These are phyloP conservation scores for Blennius ocellaris DNA, from an alignment of 2,113 vertebrate species.

Conservation along the genomic window DNA sequence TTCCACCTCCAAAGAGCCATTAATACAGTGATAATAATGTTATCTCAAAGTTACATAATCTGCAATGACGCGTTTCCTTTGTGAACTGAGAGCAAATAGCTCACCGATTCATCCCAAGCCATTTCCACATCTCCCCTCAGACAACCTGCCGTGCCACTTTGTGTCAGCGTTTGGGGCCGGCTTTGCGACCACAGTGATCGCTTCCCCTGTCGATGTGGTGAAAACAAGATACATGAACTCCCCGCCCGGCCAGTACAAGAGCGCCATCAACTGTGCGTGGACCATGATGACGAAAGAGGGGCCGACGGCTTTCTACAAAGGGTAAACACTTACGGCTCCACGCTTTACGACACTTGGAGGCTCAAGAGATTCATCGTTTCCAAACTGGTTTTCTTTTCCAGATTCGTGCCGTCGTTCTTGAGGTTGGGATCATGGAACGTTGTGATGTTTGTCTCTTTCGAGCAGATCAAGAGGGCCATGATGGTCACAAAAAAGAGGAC, in stretches of 20 bases:
- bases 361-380: no score
- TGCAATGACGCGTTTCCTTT: slow-evolving; percentile 14
- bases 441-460: slow-evolving; percentile 87
- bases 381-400: slow-evolving; percentile 26
- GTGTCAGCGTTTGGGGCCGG: slow-evolving; percentile 87
- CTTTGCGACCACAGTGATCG: slow-evolving; percentile 87
- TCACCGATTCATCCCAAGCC: not conserved
- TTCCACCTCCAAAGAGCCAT: slow-evolving; percentile 16
- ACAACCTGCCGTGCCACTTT: slow-evolving; percentile 89
- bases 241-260: slow-evolving; percentile 85
- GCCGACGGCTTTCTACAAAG: slow-evolving; percentile 89
- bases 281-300: slow-evolving; percentile 88
- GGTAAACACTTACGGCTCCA: slow-evolving; percentile 66
- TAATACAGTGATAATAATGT: slow-evolving; percentile 20
- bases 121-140: slow-evolving; percentile 64
- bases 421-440: slow-evolving; percentile 86
- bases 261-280: slow-evolving; percentile 86
- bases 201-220: slow-evolving; percentile 90
- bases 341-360: not conserved
- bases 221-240: slow-evolving; percentile 92
- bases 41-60: slow-evolving; percentile 4
- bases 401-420: slow-evolving; percentile 85
- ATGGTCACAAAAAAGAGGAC: slow-evolving; percentile 82
- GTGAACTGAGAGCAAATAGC: slow-evolving; percentile 27
- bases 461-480: slow-evolving; percentile 86